Conservation (phyloP, 2,888 invertebrate genomes). For the Trissoscelio sp. region DNA sequence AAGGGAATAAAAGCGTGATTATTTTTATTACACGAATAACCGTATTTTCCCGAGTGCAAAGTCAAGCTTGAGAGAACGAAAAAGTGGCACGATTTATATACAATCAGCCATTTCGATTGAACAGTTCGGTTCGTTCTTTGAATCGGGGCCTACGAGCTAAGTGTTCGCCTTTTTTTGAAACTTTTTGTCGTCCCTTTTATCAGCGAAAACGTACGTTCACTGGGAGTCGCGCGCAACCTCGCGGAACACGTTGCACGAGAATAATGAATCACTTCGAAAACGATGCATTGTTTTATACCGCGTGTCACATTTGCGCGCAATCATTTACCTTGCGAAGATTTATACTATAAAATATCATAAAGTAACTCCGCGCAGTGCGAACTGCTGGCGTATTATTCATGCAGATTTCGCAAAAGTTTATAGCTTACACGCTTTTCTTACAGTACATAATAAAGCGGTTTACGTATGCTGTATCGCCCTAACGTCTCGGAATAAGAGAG, state of each 20-base stretch:
- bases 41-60: conserved; percentile 9
- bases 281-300: conserved; percentile 63
- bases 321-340: conserved; percentile 59
- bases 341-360: conserved; percentile 63
- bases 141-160: conserved; percentile 35
- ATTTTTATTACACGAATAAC: too few relatives aligned
- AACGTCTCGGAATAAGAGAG: conserved; percentile 16
- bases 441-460: conserved; percentile 42
- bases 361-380: conserved; percentile 39
- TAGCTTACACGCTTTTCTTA: conserved; percentile 59
- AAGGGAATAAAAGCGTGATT: too few relatives aligned
- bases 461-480: conserved; percentile 31
- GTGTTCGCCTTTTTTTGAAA: conserved; percentile 7
- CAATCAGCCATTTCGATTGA: conserved; percentile 50
- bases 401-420: conserved; percentile 63
- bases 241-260: conserved; percentile 36
- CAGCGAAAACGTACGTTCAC: not conserved
- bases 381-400: conserved; percentile 57
- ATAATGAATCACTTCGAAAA: conserved; percentile 56
- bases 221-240: conserved; percentile 23
- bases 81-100: conserved; percentile 43
- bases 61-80: conserved; percentile 18
- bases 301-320: conserved; percentile 62
- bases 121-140: conserved; percentile 40
- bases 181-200: conserved; percentile 10